Evolutionary conservation across 2,888 invertebrate genomes (phyloP).

Genomic region (Hemistola chrysoprasaria): DNA sequence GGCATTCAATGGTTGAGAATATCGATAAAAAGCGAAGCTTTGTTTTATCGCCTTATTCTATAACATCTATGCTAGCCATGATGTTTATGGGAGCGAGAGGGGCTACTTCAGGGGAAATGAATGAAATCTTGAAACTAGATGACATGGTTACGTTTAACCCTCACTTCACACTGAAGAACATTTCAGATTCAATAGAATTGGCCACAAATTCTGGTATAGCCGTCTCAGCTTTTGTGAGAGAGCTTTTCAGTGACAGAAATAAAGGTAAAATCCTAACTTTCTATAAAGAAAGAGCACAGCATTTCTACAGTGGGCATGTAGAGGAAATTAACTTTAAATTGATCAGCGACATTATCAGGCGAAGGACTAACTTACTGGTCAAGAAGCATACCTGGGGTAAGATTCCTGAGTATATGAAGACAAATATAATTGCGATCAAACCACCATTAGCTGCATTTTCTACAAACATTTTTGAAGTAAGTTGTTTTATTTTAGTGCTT

Average conservation of each 20-base stretch:
- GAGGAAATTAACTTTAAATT: conserved; percentile 92
- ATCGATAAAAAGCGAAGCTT: conserved; percentile 90
- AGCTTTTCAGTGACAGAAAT: conserved; percentile 90
- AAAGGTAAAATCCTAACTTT: conserved; percentile 92
- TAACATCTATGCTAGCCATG: conserved; percentile 94
- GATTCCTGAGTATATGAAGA: conserved; percentile 88
- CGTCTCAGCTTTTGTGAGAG: conserved; percentile 90
- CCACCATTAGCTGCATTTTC: conserved; percentile 91
- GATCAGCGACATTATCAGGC: conserved; percentile 90
- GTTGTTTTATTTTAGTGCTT: no score
- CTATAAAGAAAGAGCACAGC: conserved; percentile 93
- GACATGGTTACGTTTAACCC: conserved; percentile 96
- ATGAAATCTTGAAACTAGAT: conserved; percentile 91
- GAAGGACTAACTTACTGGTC: conserved; percentile 90
- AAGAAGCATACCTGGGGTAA: conserved; percentile 90
- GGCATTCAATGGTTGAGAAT: conserved; percentile 87
- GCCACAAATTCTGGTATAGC: conserved; percentile 87
- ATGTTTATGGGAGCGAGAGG: conserved; percentile 94
- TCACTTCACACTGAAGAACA: conserved; percentile 92
- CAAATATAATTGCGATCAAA: conserved; percentile 86
- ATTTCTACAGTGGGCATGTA: conserved; percentile 93
- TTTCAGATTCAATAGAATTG: conserved; percentile 90
- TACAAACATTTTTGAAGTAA: conserved; percentile 90
- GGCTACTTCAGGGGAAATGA: conserved; percentile 94
- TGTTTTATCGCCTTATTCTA: conserved; percentile 91